A percentile compares a stretch with the other conserved stretches of the same genome.
phyloP scores from a whole-genome alignment of 2,113 vertebrate species.

The Xyrauchen texanus region DNA sequence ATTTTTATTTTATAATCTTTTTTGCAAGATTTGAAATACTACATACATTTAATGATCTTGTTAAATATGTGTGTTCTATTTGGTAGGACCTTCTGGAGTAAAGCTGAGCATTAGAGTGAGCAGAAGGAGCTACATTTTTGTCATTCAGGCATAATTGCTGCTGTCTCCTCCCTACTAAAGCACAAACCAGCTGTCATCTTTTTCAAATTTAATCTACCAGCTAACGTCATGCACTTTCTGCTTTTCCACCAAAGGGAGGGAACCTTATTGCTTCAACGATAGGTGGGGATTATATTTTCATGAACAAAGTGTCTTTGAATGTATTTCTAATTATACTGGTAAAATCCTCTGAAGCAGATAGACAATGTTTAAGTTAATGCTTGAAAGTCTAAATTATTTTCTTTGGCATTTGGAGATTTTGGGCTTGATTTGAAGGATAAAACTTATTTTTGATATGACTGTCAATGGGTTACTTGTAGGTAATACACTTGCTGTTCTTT shows the following conservation, averaged over 20 bases:
- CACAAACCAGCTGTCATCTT: constrained; percentile 45
- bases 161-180: constrained; percentile 47
- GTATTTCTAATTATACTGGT: constrained; percentile 12
- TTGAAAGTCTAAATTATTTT: neutral
- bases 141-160: constrained; percentile 40
- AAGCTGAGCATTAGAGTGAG: constrained; percentile 43
- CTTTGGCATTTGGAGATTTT: neutral
- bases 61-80: neutral
- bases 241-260: constrained; percentile 24
- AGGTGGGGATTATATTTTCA: neutral
- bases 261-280: constrained; percentile 13
- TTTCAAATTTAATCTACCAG: constrained; percentile 26
- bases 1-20: too few relatives aligned
- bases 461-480: neutral
- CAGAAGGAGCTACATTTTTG: constrained; percentile 17
- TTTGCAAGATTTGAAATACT: too few relatives aligned
- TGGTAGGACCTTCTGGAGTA: constrained; percentile 76
- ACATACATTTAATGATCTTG: neutral
- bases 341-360: neutral
- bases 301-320: constrained; percentile 25
- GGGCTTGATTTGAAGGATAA: neutral
- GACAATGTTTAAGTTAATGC: constrained; percentile 14
- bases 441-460: constrained; percentile 8
- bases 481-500: constrained; percentile 11
- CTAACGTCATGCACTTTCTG: constrained; percentile 35